Evolutionary conservation across 2,797 vertebrate genomes (phyloP).

Genomic region (Muscicapa comitata): DNA sequence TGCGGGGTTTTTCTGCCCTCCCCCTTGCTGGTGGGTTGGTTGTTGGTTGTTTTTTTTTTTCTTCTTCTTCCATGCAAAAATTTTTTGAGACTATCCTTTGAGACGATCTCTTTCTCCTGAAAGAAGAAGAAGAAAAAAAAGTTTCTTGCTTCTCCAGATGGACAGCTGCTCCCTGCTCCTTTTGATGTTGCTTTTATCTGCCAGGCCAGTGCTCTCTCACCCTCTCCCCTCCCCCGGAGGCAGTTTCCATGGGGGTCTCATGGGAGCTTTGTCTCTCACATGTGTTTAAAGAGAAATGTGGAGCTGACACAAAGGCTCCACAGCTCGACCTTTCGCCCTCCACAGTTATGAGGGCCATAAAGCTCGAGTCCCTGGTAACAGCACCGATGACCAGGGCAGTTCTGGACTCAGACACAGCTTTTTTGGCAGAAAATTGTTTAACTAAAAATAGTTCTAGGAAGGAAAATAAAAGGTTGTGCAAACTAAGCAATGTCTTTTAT

Average conservation of each 20-base stretch:
- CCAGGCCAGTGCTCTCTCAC: slow-evolving; percentile 61
- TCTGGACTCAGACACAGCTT: slow-evolving; percentile 54
- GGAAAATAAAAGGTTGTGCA: slow-evolving; percentile 52
- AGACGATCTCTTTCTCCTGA: slow-evolving; percentile 45
- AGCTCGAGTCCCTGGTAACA: slow-evolving; percentile 62
- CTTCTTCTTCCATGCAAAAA: not conserved
- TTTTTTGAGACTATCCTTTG: slow-evolving; percentile 47
- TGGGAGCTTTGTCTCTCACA: slow-evolving; percentile 70
- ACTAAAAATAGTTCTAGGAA: slow-evolving; percentile 61
- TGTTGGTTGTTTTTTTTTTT: not conserved
- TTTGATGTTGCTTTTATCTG: slow-evolving; percentile 72
- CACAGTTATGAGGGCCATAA: slow-evolving; percentile 68
- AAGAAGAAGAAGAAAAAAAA: not conserved
- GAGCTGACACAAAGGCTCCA: slow-evolving; percentile 71
- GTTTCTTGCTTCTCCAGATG: slow-evolving; percentile 56
- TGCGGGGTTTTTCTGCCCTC: slow-evolving; percentile 33
- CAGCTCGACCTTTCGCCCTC: slow-evolving; percentile 64
- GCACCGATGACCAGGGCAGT: slow-evolving; percentile 52
- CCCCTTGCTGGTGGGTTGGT: not conserved
- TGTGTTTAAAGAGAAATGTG: slow-evolving; percentile 69
- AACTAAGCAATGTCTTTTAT: slow-evolving; percentile 51
- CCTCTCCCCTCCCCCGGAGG: slow-evolving; percentile 62
- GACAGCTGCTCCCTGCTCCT: slow-evolving; percentile 68
- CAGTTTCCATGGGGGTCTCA: slow-evolving; percentile 65
- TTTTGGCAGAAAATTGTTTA: slow-evolving; percentile 65